These are phyloP conservation scores for Pteruthius melanotis DNA, from an alignment of 2,113 vertebrate genomes.

Conservation along the genomic window DNA sequence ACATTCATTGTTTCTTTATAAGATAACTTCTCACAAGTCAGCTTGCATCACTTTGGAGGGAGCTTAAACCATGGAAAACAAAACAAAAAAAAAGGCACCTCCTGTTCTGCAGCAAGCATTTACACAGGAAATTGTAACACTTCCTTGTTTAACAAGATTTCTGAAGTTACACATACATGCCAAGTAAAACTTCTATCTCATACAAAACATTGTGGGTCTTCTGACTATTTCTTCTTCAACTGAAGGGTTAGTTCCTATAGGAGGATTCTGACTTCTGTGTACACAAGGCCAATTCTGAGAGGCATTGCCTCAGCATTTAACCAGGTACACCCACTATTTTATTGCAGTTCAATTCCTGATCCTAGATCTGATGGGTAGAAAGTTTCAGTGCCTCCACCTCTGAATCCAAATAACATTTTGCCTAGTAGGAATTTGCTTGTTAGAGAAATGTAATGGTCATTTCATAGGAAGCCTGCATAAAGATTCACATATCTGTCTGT, in stretches of 20 bases:
- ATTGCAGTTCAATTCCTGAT: neutral
- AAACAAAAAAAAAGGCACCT: neutral
- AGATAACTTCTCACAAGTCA: neutral
- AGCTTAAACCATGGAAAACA: neutral
- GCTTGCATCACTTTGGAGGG: neutral
- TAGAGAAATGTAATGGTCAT: neutral
- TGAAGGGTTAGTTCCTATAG: neutral
- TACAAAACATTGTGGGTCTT: neutral
- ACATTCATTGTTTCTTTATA: constrained; percentile 2
- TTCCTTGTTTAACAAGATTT: neutral
- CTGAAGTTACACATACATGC: neutral
- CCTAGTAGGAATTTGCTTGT: neutral
- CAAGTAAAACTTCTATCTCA: neutral
- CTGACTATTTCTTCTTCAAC: neutral
- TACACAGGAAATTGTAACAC: neutral
- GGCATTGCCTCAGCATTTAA: neutral
- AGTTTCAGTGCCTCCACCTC: neutral
- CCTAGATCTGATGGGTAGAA: neutral
- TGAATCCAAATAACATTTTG: neutral
- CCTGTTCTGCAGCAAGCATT: neutral
- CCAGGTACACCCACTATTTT: neutral
- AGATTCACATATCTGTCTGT: neutral
- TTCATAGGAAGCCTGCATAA: neutral
- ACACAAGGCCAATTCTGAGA: neutral
- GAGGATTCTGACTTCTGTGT: neutral